These are phyloP conservation scores for Nephrotoma guestfalica DNA, from an alignment of 2,888 invertebrate genomes.

Conservation along the genomic window DNA sequence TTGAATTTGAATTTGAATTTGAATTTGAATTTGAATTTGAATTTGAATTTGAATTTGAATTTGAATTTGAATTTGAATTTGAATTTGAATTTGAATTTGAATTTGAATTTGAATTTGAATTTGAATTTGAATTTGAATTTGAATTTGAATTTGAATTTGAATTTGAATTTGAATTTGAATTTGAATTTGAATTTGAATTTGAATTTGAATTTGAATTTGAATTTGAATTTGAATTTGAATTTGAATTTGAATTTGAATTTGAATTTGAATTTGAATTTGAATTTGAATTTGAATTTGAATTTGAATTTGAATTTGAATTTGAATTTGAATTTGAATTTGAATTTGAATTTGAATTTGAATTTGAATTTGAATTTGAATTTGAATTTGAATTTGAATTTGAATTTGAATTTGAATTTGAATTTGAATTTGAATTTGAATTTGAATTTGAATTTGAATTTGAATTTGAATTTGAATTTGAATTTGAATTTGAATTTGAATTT, in stretches of 20 bases:
- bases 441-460: background rate
- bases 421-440: background rate
- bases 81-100: background rate
- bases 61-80: background rate
- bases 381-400: background rate
- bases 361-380: background rate
- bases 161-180: background rate
- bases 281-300: background rate
- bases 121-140: background rate
- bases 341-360: background rate
- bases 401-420: background rate
- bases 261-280: background rate
- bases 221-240: background rate
- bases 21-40: background rate
- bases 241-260: background rate
- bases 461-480: background rate
- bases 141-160: background rate
- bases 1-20: background rate
- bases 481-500: background rate
- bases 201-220: background rate
- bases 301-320: background rate
- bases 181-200: background rate
- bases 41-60: background rate
- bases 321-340: background rate
- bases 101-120: background rate